Base-by-base conservation (phyloP, 2,888 invertebrate genomes). In the Chloromyia formosa region DNA sequence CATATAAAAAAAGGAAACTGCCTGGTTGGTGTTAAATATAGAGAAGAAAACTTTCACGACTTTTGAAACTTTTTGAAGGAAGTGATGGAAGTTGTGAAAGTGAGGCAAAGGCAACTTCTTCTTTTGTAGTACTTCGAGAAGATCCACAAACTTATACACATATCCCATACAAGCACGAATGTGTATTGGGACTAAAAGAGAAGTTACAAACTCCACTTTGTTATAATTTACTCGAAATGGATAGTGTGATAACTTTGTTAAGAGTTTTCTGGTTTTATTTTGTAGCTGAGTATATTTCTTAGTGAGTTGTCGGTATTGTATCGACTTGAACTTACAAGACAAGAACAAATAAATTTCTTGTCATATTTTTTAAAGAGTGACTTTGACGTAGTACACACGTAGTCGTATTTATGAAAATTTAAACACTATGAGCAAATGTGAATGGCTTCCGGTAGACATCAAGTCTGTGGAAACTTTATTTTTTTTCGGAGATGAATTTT, bases 191-290 rank as follows among this genome's bases (percentile, higher is more conserved):
- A 22, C 53, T 27, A 54, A 69, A 53, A 69, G 68, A 53, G 54
- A 69, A 69, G 53, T 69, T 69, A 53, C 68, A 23, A 69, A 69
- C 68, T 69, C 68, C 68, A 69, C 68, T 69, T 69, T 69, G 68
- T 69, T 69, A 69, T 69, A 69, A 69, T 69, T 53, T 53, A 69
- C 68, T 69, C 68, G 22, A 23, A 53, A 53, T 69, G 68, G 53
- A 69, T 69, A 69, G 68, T 69, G 68, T 69, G 53, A 69, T 69
- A 69, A 69, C 68, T 69, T 69, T 69, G 68, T 54, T 69, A 54
- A 69, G 53, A 14, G 23, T 64, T 53, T 66, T 20, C 49, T 14
- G 23, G 53, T 42, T 53, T 69, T 53, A 69, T 69, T 27, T 69
- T 27, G 68, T 54, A 35, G 27, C 27, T 35, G 7, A 35, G 27